Evolutionary conservation across 2,888 invertebrate species (phyloP), one percentile per base, ranked within the genome.

Genomic region (Oconnorella tubifera): DNA sequence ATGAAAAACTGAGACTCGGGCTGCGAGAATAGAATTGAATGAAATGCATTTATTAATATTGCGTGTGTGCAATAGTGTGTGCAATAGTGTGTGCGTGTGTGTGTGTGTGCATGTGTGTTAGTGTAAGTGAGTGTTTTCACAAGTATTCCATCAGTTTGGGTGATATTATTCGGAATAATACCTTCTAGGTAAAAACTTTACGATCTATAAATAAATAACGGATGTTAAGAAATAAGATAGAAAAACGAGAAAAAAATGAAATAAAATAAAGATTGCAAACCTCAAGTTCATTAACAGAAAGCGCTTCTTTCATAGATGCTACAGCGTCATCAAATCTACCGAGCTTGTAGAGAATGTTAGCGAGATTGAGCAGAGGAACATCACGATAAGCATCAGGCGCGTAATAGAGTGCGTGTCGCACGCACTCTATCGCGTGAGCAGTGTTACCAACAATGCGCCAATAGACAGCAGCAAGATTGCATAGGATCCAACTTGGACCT

Each of bases 401-500:
- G n/a, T 83, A 80, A 68, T 84, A 83, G 32, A 87, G 83, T 1
- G 89, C 88, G 6, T 86, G 81, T 51, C 88, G 84, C 3, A 89
- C 84, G 78, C 91, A 91, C 73, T 88, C 87, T 4, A 89, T 79
- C 0, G 89, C 88, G 75, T 89, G 88, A 56, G 84, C 84, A 33
- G 86, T 85, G 75, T 89, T 88, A 3, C 88, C 87, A 2, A 88
- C 85, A 0, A 89, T 86, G 6, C 90, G 85, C 90, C 90, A 91
- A 79, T 90, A 90, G 25, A 90, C 81, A 0, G 89, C 89, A 0
- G 90, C 88, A 50, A 91, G 77, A 14, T 89, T 88, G 73, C 87
- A 87, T 27, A 89, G 78, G 4, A 90, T 82, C 91, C 91, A 91
- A 68, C 86, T 85, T 0, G 90, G 89, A 0, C 88, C 89, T 59